A percentile compares a stretch with the other conserved stretches of the same genome.
phyloP scores from a whole-genome alignment of 2,888 invertebrate species.

The Clivina fossor region DNA sequence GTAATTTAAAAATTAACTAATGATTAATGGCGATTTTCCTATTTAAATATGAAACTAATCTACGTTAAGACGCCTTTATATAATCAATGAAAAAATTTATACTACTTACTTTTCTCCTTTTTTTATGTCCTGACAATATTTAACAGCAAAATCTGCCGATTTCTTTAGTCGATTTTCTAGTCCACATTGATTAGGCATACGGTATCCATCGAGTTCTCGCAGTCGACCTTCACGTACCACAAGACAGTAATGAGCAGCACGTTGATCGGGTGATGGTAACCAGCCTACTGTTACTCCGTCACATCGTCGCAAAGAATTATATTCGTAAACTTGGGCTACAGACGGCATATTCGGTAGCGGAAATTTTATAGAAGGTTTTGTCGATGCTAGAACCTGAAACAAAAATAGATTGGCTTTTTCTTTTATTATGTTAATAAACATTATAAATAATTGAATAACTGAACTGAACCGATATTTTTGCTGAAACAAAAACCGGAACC shows the following conservation, averaged over 20 bases:
- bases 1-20: too few species aligned
- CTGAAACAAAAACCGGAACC: too few species aligned
- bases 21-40: too few species aligned
- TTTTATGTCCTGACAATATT: constrained; percentile 49
- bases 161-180: constrained; percentile 52
- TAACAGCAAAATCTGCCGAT: constrained; percentile 50
- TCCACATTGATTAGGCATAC: constrained; percentile 54
- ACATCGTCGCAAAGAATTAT: constrained; percentile 55
- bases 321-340: constrained; percentile 57
- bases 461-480: too few species aligned
- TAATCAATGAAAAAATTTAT: too few species aligned
- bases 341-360: constrained; percentile 60
- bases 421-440: too few species aligned
- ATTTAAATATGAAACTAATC: too few species aligned
- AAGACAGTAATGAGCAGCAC: constrained; percentile 51
- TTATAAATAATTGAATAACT: too few species aligned
- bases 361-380: constrained; percentile 49
- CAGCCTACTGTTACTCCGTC: constrained; percentile 61
- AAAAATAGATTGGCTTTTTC: too few species aligned
- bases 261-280: constrained; percentile 57
- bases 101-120: constrained; percentile 44
- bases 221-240: constrained; percentile 49
- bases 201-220: constrained; percentile 45
- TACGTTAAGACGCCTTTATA: too few species aligned
- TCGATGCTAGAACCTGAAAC: constrained; percentile 56